Base-by-base conservation (phyloP, 2,113 vertebrate genomes). In the Fregata magnificens region DNA sequence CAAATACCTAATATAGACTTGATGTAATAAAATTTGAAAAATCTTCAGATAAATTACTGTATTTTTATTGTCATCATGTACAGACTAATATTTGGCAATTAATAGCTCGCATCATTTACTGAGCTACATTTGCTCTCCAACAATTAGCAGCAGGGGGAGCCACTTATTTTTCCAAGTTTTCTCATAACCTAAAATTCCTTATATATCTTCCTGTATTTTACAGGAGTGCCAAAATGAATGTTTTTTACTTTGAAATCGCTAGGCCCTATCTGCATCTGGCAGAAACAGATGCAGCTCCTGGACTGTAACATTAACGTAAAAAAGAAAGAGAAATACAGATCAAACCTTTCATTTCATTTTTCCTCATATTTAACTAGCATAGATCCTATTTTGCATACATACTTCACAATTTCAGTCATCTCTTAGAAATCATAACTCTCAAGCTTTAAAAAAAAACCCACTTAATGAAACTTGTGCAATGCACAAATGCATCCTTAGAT, bases 91-190 rank as follows among this genome's bases (percentile, higher is more conserved):
- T 31, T 71, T 74, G 47, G 24, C 34, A 59, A 45, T 45, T 56
- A 86, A 32, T 7, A 84, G 34, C 6, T 78, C 40, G n/a, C 50
- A 31, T 24, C 4, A 28, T 31, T 58, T 69, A 62, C 4, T 3
- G 38, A 74, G n/a, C 44, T 47, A 58, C 9, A 31, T 38, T 29
- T 82, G 32, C 59, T 44, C 19, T 78, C 21, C 34, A 47, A 45
- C 1, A 36, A 14, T 55, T 78, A 77, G 69, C 96, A 95, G 95
- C 86, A 97, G 94, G 49, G 95, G 88, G 96, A 96, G 95, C 91
- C 72, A 71, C 65, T 73, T 55, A n/a, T 62, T 90, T 77, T 78
- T 56, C 78, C 29, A 82, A 55, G 76, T 79, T 80, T 81, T 62
- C 36, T 63, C 29, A 84, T 49, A 21, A 67, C 34, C 56, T 45